Evolutionary conservation across 2,888 invertebrate genomes (phyloP).

Genomic region (Lapara coniferarum): DNA sequence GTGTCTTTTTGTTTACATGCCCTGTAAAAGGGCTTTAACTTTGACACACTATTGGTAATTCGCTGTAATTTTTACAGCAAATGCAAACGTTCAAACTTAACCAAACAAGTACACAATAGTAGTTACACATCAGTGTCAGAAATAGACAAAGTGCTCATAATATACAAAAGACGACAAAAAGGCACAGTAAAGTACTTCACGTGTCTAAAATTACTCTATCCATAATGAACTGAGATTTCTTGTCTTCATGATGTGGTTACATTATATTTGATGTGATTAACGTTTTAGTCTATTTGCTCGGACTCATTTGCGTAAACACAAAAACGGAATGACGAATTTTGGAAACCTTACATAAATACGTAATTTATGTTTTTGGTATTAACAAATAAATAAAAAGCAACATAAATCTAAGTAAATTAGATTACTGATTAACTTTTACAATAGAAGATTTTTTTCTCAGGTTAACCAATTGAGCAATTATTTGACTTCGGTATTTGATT

Average conservation of each 20-base stretch:
- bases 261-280: neutral
- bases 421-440: too few relatives aligned
- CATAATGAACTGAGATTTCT: neutral
- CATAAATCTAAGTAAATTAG: too few relatives aligned
- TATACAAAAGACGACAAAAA: neutral
- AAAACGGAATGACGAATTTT: neutral
- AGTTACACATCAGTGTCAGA: too few relatives aligned
- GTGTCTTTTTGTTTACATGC: too few relatives aligned
- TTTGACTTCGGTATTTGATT: too few relatives aligned
- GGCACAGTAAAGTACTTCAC: neutral
- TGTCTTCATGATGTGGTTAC: neutral
- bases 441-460: neutral
- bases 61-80: too few relatives aligned
- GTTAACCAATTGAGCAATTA: neutral
- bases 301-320: constrained; percentile 2
- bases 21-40: too few relatives aligned
- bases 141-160: neutral
- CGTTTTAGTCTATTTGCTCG: constrained; percentile 2
- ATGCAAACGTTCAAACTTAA: too few relatives aligned
- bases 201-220: neutral
- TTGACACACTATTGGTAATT: too few relatives aligned
- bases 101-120: too few relatives aligned
- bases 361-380: neutral
- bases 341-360: neutral
- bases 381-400: too few relatives aligned